phyloP scores from a whole-genome alignment of 2,113 vertebrate species.

The Turnix velox region DNA sequence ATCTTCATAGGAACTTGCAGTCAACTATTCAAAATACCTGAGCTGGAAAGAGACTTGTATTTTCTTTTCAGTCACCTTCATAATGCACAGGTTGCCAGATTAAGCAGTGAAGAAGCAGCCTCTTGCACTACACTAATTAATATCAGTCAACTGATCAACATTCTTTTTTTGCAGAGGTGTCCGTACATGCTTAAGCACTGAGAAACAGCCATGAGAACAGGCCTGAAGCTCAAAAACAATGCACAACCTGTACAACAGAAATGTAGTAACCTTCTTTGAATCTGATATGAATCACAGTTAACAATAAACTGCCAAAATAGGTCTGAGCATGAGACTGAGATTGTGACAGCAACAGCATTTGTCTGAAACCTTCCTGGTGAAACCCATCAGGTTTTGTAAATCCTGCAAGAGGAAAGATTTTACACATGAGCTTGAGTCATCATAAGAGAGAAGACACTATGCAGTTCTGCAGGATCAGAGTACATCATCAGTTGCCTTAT shows the following conservation, averaged over 20 bases:
- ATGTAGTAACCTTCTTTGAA: not conserved
- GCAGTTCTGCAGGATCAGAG: rapidly evolving
- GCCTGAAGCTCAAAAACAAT: not conserved
- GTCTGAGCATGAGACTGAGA: rapidly evolving
- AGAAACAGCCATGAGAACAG: not conserved
- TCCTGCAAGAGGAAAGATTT: not conserved
- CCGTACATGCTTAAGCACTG: not conserved
- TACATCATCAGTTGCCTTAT: not conserved
- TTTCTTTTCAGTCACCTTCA: not conserved
- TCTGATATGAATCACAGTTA: not conserved
- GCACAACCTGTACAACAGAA: not conserved
- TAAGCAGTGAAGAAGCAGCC: not conserved
- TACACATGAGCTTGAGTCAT: not conserved
- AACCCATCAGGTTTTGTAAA: not conserved
- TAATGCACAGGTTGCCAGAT: not conserved
- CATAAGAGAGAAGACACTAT: not conserved
- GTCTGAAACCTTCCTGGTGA: not conserved
- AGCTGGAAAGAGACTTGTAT: not conserved
- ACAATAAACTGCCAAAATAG: not conserved
- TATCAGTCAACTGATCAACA: not conserved
- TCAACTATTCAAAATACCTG: conserved; percentile 8
- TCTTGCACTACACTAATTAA: not conserved
- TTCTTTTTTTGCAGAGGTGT: not conserved
- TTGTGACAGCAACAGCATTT: not conserved
- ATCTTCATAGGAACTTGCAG: not conserved